Percentiles rank a stretch among this genome's conserved stretches.
Conservation (phyloP, 2,797 vertebrate genomes). For the Pipistrellus pipistrellus region DNA sequence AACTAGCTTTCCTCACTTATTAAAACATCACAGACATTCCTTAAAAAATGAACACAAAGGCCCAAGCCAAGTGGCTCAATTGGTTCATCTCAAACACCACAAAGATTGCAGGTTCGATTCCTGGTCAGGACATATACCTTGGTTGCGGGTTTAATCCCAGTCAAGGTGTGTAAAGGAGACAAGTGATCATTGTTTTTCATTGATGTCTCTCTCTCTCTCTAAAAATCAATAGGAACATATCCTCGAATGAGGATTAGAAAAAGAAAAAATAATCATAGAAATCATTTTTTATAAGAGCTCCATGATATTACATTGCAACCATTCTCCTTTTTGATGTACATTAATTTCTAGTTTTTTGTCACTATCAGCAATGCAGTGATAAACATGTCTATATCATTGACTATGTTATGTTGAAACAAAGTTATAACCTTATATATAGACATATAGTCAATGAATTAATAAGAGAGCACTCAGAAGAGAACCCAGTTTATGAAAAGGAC, state of each 20-base stretch:
- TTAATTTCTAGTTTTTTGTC: neutral
- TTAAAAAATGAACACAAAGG: neutral
- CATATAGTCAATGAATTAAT: constrained; percentile 2
- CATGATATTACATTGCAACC: neutral
- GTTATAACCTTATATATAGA: neutral
- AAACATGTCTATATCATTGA: neutral
- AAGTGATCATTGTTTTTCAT: neutral
- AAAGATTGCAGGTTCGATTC: neutral
- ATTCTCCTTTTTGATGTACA: neutral
- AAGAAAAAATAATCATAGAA: neutral
- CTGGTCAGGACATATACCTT: neutral
- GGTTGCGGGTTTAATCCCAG: neutral
- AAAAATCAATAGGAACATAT: neutral
- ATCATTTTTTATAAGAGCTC: constrained; percentile 26
- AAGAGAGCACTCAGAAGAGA: constrained; percentile 7
- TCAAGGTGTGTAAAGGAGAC: neutral
- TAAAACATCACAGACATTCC: constrained; percentile 49
- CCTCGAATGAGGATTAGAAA: neutral
- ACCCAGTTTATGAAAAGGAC: neutral
- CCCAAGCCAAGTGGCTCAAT: neutral
- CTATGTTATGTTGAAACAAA: neutral
- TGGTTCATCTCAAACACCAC: neutral
- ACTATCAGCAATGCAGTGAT: neutral
- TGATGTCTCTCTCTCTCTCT: neutral
- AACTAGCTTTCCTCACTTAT: neutral